phyloP scores from a whole-genome alignment of 2,797 vertebrate genomes.

The Orestias chungarensis region DNA sequence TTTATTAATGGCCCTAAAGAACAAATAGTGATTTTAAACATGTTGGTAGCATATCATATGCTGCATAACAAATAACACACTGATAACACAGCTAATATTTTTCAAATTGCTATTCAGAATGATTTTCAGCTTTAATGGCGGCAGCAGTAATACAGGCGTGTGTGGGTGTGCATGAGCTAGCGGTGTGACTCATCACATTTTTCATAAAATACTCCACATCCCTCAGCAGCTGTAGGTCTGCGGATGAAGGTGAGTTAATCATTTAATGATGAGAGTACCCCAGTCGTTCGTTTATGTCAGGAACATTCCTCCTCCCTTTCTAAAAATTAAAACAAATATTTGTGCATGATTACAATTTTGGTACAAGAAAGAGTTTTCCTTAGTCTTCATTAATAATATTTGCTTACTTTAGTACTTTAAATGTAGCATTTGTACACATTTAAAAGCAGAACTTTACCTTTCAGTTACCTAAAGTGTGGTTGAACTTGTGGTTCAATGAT shows the following conservation, averaged over 20 bases:
- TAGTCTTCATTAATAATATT: not conserved
- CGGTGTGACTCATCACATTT: constrained; percentile 55
- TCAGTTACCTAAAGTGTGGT: not conserved
- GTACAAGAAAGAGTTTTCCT: not conserved
- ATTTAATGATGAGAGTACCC: constrained; percentile 52
- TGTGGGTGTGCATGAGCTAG: constrained; percentile 24
- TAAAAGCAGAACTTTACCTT: not conserved
- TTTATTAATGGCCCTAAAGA: not conserved
- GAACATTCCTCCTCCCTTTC: constrained; percentile 29
- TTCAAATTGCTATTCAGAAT: constrained; percentile 18
- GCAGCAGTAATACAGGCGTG: not conserved
- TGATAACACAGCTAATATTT: not conserved
- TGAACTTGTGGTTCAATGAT: not conserved
- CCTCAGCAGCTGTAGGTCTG: constrained; percentile 47
- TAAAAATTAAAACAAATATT: constrained; percentile 5
- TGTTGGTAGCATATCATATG: not conserved
- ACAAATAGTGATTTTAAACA: constrained; percentile 10
- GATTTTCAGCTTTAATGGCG: constrained; percentile 11
- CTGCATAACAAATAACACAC: not conserved
- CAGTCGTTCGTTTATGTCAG: constrained; percentile 43
- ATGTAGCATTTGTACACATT: not conserved
- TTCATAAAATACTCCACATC: constrained; percentile 55
- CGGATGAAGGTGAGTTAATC: constrained; percentile 58
- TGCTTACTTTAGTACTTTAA: not conserved
- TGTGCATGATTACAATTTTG: not conserved